phyloP scores from a whole-genome alignment of 2,797 vertebrate species.

The Gallinago solitaria region DNA sequence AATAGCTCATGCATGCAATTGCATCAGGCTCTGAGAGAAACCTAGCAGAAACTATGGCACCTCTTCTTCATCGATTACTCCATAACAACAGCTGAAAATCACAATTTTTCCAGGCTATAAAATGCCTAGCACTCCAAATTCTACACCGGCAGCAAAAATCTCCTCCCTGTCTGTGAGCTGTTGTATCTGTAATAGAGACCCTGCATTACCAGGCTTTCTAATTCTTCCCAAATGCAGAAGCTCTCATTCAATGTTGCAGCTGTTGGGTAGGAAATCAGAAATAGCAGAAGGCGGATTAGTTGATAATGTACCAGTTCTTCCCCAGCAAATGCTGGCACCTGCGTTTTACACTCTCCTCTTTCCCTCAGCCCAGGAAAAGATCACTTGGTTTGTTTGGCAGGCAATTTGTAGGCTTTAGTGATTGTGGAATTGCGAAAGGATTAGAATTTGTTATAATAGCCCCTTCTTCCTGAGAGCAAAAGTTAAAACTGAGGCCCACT shows the following conservation, averaged over 20 bases:
- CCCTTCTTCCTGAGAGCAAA: conserved; percentile 60
- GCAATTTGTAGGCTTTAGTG: conserved; percentile 58
- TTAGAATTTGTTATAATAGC: conserved; percentile 62
- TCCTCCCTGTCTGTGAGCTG: conserved; percentile 66
- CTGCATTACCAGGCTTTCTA: conserved; percentile 61
- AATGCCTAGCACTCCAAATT: conserved; percentile 56
- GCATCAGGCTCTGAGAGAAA: conserved; percentile 18
- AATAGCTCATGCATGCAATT: background rate
- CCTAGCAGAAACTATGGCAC: conserved; percentile 23
- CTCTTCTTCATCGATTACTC: conserved; percentile 50
- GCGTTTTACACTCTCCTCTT: conserved; percentile 63
- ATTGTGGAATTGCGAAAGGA: conserved; percentile 40
- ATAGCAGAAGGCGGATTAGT: conserved; percentile 75
- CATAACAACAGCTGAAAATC: conserved; percentile 62
- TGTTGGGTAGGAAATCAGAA: conserved; percentile 76
- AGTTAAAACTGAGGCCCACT: conserved; percentile 65
- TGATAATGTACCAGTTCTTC: conserved; percentile 75
- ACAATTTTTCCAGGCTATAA: conserved; percentile 65
- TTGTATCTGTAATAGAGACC: conserved; percentile 61
- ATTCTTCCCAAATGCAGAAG: conserved; percentile 74
- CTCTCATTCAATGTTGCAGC: conserved; percentile 71
- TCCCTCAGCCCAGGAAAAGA: conserved; percentile 60
- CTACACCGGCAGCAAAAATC: conserved; percentile 56
- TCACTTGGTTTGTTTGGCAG: conserved; percentile 60
- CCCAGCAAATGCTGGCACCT: conserved; percentile 75